Base-by-base conservation (phyloP, 2,113 vertebrate genomes). In the Harpagus bidentatus region DNA sequence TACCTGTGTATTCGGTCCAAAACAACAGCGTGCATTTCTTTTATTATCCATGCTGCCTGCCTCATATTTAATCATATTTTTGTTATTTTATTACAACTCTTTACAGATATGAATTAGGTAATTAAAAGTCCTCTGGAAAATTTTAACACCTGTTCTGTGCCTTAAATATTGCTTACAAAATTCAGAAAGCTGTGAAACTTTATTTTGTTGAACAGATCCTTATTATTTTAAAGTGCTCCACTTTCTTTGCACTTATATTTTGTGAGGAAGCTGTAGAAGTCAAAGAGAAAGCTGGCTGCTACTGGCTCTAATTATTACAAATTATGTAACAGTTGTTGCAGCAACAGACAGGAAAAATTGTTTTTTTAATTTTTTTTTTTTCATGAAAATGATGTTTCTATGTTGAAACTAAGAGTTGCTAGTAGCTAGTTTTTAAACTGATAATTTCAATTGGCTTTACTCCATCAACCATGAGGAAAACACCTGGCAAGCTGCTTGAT, bases 381-480 rank as follows among this genome's bases (percentile, higher is more conserved):
- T 14, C 6, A 29, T 38, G 6, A 79, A 90, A 88, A 56, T 74
- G 20, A 38, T 93, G 28, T 93, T 94, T 86, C 69, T 32, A 8
- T 18, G 31, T 69, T 82, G 88, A 93, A 95, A 96, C 10, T 42
- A 95, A 82, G 62, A 86, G 32, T 88, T 95, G 87, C 81, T 96
- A 92, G 86, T 82, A 83, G 77, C 83, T 91, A 88, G 78, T 82
- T 94, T 93, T 92, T 94, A 91, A 90, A 93, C 76, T 84, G 95
- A 86, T 98, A 86, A 97, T 98, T 98, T 96, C 94, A 87, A 55
- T 97, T 98, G 98, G 97, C 97, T 98, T 71, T 78, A 91, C 93
- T 98, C 96, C 97, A 98, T 97, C 97, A 97, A 94, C 96, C 97
- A 88, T 77, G 79, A 88, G 96, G 95, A 95, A 98, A 98, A 97